These are phyloP conservation scores for Doris montereyensis DNA, from an alignment of 2,888 invertebrate species.

Conservation along the genomic window DNA sequence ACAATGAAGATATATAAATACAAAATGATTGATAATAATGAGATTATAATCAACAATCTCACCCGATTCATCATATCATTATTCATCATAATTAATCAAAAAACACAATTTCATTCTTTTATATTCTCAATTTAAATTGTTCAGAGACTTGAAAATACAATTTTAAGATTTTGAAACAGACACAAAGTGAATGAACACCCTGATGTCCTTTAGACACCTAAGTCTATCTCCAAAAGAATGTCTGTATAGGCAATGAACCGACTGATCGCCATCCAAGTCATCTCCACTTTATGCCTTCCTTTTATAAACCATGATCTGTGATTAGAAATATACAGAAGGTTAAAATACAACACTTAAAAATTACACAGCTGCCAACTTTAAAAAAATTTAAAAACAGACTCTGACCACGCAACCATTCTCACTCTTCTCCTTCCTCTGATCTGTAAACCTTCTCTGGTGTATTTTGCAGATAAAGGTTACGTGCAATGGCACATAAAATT, in stretches of 20 bases:
- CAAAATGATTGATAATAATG: no score
- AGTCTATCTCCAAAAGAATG: constrained; percentile 97
- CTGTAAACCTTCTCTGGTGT: no score
- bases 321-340: no score
- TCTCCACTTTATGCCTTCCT: constrained; percentile 63
- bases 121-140: no score
- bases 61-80: neutral
- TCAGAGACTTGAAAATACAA: no score
- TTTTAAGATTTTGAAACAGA: no score
- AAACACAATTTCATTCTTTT: constrained; percentile 3
- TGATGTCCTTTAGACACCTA: no score
- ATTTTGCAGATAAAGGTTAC: no score
- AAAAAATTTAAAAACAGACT: neutral
- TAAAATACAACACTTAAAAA: no score
- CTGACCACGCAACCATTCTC: neutral
- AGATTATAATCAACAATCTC: neutral
- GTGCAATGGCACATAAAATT: no score
- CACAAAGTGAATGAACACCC: no score
- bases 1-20: no score
- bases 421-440: neutral
- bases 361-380: neutral
- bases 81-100: neutral
- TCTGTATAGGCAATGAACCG: constrained; percentile 95
- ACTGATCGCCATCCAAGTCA: constrained; percentile 64
- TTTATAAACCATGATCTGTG: constrained; percentile 61